Evolutionary conservation across 2,113 vertebrate genomes (phyloP), one percentile per base, ranked within the genome.

Genomic region (Shinisaurus crocodilurus): DNA sequence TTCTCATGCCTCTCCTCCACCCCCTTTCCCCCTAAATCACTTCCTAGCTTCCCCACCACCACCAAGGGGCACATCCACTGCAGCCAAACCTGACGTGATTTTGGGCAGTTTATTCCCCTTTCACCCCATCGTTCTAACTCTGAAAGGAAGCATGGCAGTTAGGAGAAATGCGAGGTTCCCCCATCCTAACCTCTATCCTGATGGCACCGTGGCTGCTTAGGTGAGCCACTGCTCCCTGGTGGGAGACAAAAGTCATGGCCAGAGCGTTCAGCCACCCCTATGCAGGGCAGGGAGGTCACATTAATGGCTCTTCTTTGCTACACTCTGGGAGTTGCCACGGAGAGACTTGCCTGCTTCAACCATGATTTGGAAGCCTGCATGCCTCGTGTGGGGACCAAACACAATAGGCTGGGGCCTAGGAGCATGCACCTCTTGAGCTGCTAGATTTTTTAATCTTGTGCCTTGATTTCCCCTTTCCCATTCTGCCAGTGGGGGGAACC

Each of bases 391-490:
- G 74, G 74, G 34, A 40, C 74, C 43, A 20, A 57, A 79, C 63
- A n/a, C 43, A 57, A 32, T 63, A 37, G 77, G 29, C 85, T 69
- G 85, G 77, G 82, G 7, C 67, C 50, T 50, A 72, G 67, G 85
- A 88, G 67, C 27, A 45, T 37, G 48, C 60, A 25, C 45, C 83
- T 86, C 82, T 63, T 57, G 63, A 90, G 89, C 89, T 90, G 89
- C 83, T 86, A 63, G 82, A 79, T 77, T 90, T 67, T 76, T 70
- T 84, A 65, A 90, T 90, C 89, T 86, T 86, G 85, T 91, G 90
- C 90, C 90, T 87, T 87, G 90, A 90, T 90, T 90, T 90, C 89
- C 89, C 83, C 89, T 57, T 20, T 86, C 63, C 83, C n/a, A 80
- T 90, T 86, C 89, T 80, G 89, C 75, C 75, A 70, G 83, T n/a